Conservation (phyloP, 2,113 vertebrate genomes). For the Dasyurus viverrinus region DNA sequence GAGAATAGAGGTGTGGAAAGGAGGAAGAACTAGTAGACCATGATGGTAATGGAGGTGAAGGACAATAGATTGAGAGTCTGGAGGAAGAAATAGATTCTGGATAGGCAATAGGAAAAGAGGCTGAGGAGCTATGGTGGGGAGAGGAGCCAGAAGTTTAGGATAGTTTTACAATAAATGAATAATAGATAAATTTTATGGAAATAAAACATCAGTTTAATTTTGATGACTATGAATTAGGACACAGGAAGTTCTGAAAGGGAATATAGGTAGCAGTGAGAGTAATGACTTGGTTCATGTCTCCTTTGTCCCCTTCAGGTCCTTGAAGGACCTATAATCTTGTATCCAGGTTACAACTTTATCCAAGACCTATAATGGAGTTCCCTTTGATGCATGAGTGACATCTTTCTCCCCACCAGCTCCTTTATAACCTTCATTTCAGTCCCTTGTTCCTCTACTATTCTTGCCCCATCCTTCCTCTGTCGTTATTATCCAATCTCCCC, state of each 20-base stretch:
- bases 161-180: constrained; percentile 72
- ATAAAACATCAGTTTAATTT: constrained; percentile 66
- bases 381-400: not conserved
- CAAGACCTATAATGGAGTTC: not conserved
- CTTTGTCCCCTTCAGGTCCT: constrained; percentile 17
- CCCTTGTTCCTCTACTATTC: not conserved
- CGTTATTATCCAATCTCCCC: not conserved
- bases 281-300: constrained; percentile 20
- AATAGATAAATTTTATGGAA: constrained; percentile 77
- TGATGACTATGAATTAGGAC: constrained; percentile 60
- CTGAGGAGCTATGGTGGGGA: not conserved
- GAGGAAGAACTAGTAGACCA: not conserved
- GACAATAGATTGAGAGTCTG: constrained; percentile 12
- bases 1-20: not conserved
- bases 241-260: constrained; percentile 61
- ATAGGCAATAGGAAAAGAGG: not conserved
- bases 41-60: not conserved
- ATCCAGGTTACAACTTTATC: not conserved
- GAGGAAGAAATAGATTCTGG: not conserved
- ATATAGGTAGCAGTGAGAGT: constrained; percentile 11
- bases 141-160: not conserved
- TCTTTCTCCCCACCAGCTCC: not conserved
- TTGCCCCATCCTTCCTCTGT: not conserved
- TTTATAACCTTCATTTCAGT: not conserved
- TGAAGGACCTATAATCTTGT: not conserved